Base-by-base conservation (phyloP, 2,888 invertebrate genomes). In the Euzetes globulus region DNA sequence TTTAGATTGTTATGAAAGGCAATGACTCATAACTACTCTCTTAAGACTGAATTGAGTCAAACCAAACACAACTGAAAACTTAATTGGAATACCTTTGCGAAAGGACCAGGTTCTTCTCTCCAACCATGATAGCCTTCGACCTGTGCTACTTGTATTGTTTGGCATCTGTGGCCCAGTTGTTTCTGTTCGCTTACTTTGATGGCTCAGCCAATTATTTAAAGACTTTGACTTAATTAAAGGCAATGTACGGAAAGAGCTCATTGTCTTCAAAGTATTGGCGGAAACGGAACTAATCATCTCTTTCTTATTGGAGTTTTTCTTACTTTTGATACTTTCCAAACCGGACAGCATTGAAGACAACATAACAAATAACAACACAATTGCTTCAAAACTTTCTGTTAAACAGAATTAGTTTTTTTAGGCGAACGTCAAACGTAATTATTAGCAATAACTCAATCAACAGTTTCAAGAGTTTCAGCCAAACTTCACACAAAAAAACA, bases 181-280 rank as follows among this genome's bases (percentile, higher is more conserved):
- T 3, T 19, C 11, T 22, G n/a, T 17, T 1, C 11, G 37, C 9
- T 37, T 41, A 29, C 17, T 41, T 41, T 22, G 37, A 41, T 19
- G 2, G 19, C 19, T 22, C 17, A 11, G 4, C 37, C 13, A 37
- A 19, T 17, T 11, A 41, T 22, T 65, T n/a, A 65, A 65, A 1
- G 65, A 65, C 41, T 65, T 65, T n/a, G 65, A 37, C 41, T 65
- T 65, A 41, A 65, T 65, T 41, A 29, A 22, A 22, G 65, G 65
- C 22, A 65, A 65, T 15, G 65, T 65, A 3, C 65, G 37, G 13
- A 65, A 37, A 15, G 37, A 41, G 41, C 33, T 41, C 19, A 65
- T 65, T 11, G 65, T 65, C 65, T 65, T 65, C 1, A 65, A 41
- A 9, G 65, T 19, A 22, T n/a, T 65, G 9, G 19, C 13, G 13